Evolutionary conservation across 2,113 vertebrate genomes (phyloP).

Genomic region (Hylia prasina): DNA sequence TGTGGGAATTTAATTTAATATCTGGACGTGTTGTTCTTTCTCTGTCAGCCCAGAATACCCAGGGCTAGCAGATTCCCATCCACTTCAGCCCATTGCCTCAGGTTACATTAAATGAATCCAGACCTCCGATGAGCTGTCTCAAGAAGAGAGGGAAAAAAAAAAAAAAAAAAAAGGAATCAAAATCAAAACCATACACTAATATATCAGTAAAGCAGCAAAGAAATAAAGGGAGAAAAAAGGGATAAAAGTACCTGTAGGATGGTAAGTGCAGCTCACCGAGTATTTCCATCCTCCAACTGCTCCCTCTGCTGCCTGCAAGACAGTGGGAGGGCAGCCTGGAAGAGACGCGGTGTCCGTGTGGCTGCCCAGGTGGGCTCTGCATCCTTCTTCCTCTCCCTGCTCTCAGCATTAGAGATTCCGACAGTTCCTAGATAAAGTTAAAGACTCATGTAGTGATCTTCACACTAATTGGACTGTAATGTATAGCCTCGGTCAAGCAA

Average conservation of each 20-base stretch:
- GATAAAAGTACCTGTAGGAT: background rate
- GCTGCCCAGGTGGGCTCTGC: constrained; percentile 41
- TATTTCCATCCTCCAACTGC: constrained; percentile 12
- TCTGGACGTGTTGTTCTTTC: background rate
- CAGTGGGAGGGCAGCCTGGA: background rate
- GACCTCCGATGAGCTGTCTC: background rate
- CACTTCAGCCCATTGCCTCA: background rate
- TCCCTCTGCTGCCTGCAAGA: constrained; percentile 46
- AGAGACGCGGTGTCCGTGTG: background rate
- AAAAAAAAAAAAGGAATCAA: background rate
- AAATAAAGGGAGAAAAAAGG: background rate
- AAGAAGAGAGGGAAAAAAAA: background rate
- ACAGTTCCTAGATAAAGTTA: constrained; percentile 80
- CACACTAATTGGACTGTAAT: constrained; percentile 85
- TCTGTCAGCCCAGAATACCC: background rate
- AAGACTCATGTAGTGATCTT: constrained; percentile 77
- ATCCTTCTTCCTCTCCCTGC: constrained; percentile 50
- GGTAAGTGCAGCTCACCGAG: background rate
- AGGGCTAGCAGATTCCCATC: background rate
- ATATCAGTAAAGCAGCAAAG: background rate
- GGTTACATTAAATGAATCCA: constrained; percentile 26
- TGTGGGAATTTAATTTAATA: constrained; percentile 4
- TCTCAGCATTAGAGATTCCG: constrained; percentile 69
- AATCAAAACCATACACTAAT: background rate
- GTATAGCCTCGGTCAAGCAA: constrained; percentile 80